Conservation (phyloP, 2,888 invertebrate genomes). For the Pseudanteris insignis region DNA sequence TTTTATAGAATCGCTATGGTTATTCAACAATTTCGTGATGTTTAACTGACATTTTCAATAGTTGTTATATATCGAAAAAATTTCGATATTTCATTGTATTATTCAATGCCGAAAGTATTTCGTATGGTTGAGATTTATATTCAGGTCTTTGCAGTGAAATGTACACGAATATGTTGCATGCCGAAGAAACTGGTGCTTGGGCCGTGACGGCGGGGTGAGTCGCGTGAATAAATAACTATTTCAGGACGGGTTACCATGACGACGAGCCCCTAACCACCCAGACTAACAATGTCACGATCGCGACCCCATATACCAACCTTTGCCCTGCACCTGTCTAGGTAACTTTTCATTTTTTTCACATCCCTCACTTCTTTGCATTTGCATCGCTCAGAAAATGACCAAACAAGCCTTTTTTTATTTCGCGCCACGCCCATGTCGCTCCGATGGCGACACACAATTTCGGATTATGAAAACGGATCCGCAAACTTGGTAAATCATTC, state of each 20-base stretch:
- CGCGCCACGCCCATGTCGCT: no score
- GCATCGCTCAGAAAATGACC: no score
- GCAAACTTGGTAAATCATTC: no score
- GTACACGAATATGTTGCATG: conserved; percentile 23
- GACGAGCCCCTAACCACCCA: conserved; percentile 50
- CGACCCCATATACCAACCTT: conserved; percentile 47
- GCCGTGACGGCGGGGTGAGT: conserved; percentile 54
- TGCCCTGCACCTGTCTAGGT: conserved; percentile 45
- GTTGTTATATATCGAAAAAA: no score
- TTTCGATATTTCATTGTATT: background rate
- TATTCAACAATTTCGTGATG: no score
- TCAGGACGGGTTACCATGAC: conserved; percentile 56
- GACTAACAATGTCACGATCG: conserved; percentile 52
- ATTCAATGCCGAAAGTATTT: no score
- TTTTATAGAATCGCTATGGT: no score
- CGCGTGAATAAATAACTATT: conserved; percentile 63
- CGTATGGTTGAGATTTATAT: conserved; percentile 5
- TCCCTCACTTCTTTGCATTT: no score
- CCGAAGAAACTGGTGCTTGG: conserved; percentile 35
- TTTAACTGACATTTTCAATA: no score
- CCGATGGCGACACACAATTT: no score
- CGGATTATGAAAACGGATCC: no score
- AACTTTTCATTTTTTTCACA: conserved; percentile 34
- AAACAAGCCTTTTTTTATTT: no score
- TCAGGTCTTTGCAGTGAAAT: conserved; percentile 6